A percentile compares a stretch with the other conserved stretches of the same genome.
These are phyloP conservation scores for Craniophora ligustri DNA, from an alignment of 2,888 invertebrate species.

Conservation along the genomic window DNA sequence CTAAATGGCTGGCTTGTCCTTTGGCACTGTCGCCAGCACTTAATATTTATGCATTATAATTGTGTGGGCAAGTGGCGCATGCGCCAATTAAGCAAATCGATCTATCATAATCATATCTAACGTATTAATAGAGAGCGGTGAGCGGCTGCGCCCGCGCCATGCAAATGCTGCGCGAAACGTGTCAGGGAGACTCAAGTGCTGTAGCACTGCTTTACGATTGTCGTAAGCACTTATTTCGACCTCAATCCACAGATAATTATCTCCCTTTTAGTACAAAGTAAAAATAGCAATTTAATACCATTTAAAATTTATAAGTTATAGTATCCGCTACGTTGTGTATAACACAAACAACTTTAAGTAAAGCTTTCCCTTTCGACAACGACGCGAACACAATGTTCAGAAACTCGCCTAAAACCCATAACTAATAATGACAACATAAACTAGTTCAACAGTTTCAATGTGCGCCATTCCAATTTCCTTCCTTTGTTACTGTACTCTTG, in stretches of 20 bases:
- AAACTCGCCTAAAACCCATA: conserved; percentile 38
- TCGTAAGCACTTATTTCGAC: conserved; percentile 42
- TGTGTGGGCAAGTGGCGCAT: conserved; percentile 61
- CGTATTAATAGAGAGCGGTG: conserved; percentile 59
- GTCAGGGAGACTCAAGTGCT: conserved; percentile 67
- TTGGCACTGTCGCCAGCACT: conserved; percentile 52
- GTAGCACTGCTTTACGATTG: conserved; percentile 31
- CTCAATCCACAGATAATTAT: conserved; percentile 38
- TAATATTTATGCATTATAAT: conserved; percentile 56
- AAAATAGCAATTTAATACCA: conserved; percentile 32
- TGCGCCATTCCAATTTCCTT: conserved; percentile 41
- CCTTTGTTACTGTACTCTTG: conserved; percentile 27
- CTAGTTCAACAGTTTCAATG: conserved; percentile 26
- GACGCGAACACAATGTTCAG: conserved; percentile 26
- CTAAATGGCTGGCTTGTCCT: conserved; percentile 58
- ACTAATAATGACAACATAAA: conserved; percentile 47
- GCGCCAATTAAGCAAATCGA: conserved; percentile 69
- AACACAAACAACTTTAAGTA: conserved; percentile 21
- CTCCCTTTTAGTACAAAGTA: conserved; percentile 26
- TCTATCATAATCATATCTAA: conserved; percentile 69
- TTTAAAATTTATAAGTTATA: conserved; percentile 35
- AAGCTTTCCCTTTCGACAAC: conserved; percentile 41
- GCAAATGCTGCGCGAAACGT: conserved; percentile 66
- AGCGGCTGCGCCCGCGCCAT: conserved; percentile 62
- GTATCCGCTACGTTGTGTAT: conserved; percentile 13